Evolutionary conservation across 2,797 vertebrate genomes (phyloP).

Genomic region (Parotocinclus haroldoi): DNA sequence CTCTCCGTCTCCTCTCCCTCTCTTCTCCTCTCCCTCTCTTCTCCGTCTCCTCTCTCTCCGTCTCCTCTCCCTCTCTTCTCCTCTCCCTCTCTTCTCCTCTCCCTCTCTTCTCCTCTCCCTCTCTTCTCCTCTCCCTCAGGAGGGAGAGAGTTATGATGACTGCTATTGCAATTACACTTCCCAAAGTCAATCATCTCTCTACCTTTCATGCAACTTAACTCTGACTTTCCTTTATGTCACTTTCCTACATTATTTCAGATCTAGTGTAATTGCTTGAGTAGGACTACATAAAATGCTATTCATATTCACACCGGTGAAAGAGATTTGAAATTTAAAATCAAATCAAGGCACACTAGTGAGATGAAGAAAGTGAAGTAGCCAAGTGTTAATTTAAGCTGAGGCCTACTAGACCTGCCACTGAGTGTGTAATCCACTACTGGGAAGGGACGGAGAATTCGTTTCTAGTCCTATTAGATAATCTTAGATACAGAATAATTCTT

Average conservation of each 20-base stretch:
- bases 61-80: conserved; percentile 17
- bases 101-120: conserved; percentile 14
- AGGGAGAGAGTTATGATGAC: conserved; percentile 27
- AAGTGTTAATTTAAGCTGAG: conserved; percentile 18
- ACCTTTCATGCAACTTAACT: conserved; percentile 31
- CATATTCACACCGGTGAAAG: not conserved
- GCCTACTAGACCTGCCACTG: conserved; percentile 2
- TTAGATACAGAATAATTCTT: conserved; percentile 32
- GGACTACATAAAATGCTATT: too few relatives aligned
- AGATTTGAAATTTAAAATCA: not conserved
- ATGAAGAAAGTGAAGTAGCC: not conserved
- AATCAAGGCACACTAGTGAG: not conserved
- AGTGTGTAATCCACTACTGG: conserved; percentile 11
- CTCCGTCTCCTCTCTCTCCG: too few relatives aligned
- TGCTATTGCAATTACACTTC: conserved; percentile 37
- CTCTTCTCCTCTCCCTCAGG: conserved; percentile 9
- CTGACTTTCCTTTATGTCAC: conserved; percentile 18
- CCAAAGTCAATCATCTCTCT: conserved; percentile 34
- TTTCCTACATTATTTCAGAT: conserved; percentile 12
- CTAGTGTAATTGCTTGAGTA: conserved; percentile 1
- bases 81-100: conserved; percentile 21
- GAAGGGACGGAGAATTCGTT: conserved; percentile 14
- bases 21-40: conserved; percentile 13
- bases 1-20: too few relatives aligned
- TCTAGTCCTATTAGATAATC: conserved; percentile 25